phyloP scores from a whole-genome alignment of 2,113 vertebrate species.

The Neotragus moschatus region DNA sequence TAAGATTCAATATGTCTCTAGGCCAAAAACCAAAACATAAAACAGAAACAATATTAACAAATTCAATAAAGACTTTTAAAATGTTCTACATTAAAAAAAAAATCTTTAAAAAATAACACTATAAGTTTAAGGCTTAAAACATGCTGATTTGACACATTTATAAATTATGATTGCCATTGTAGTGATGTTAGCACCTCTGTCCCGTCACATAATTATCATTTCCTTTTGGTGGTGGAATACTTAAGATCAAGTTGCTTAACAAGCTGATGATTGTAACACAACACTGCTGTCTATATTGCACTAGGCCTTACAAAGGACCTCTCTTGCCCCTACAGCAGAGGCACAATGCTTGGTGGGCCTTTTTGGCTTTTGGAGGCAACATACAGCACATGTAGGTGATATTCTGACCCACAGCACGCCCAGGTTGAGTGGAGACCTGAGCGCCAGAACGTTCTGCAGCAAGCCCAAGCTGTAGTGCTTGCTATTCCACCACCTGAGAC shows the following conservation, averaged over 20 bases:
- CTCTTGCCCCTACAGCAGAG: neutral
- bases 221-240: neutral
- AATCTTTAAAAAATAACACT: neutral
- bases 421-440: neutral
- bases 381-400: neutral
- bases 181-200: neutral
- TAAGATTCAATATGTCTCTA: neutral
- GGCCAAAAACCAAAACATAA: neutral
- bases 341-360: neutral
- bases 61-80: neutral
- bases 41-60: neutral
- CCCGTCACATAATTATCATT: neutral
- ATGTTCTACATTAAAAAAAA: neutral
- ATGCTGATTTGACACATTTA: neutral
- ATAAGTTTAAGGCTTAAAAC: neutral
- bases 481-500: neutral
- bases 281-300: neutral
- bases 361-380: neutral
- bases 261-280: neutral
- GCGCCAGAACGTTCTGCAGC: neutral
- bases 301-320: neutral
- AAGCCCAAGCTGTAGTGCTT: neutral
- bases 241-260: neutral
- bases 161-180: neutral
- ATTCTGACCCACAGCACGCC: neutral